Evolutionary conservation across 2,797 vertebrate species (phyloP).

Genomic region (Coilia nasus): DNA sequence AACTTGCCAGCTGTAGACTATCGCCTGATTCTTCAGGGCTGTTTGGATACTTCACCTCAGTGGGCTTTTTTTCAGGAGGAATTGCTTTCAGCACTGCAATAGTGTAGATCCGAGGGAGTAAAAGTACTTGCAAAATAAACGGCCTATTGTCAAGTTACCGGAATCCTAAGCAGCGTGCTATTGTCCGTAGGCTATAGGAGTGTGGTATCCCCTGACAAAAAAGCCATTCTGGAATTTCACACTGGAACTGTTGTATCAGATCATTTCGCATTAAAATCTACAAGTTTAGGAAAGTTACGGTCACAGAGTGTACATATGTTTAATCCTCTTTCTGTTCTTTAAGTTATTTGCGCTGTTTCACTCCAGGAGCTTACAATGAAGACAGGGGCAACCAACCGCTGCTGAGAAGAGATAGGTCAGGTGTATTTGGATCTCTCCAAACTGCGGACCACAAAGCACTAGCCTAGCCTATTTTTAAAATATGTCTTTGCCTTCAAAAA

Average conservation of each 20-base stretch:
- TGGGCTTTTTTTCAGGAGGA: not conserved
- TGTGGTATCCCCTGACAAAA: conserved; percentile 9
- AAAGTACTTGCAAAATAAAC: not conserved
- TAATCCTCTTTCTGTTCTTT: not conserved
- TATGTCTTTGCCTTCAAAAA: not conserved
- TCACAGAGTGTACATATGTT: not conserved
- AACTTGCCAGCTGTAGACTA: conserved; percentile 60
- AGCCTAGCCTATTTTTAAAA: conserved; percentile 1
- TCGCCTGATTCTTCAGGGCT: conserved; percentile 36
- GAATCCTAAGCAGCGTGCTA: conserved; percentile 15
- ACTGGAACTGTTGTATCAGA: not conserved
- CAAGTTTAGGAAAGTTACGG: not conserved
- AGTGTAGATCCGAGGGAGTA: not conserved
- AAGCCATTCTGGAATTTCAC: not conserved
- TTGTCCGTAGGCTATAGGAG: not conserved
- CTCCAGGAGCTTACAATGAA: not conserved
- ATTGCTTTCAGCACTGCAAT: not conserved
- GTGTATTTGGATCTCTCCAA: conserved; percentile 24
- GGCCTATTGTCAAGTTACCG: not conserved
- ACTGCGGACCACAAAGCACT: conserved; percentile 17
- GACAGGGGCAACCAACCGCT: not conserved
- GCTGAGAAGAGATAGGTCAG: conserved; percentile 9
- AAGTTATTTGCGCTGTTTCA: not conserved
- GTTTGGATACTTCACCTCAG: conserved; percentile 19
- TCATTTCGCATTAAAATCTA: not conserved